Conservation (phyloP, 1,140 invertebrate genomes). For the Plutomurus gul region DNA sequence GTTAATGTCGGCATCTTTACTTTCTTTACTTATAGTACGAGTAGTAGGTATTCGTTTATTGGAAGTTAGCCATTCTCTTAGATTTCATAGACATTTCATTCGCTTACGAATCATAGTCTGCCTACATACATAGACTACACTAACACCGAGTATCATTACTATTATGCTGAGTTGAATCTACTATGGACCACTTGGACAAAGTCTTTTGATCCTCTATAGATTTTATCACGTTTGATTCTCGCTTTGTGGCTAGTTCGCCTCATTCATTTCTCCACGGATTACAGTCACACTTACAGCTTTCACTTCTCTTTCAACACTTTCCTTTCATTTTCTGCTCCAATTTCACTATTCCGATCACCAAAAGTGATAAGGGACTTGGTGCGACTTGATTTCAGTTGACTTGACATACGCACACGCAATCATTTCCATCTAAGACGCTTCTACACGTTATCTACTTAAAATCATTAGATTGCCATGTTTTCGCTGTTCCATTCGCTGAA, state of each 20-base stretch:
- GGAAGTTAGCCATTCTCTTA: neutral
- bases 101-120: no score
- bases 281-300: conserved; percentile 13
- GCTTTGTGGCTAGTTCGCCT: neutral
- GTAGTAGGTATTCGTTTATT: no score
- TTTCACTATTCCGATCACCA: neutral
- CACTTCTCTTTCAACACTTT: neutral
- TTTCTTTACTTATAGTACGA: no score
- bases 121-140: no score
- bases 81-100: conserved; percentile 19
- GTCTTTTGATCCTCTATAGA: conserved; percentile 19
- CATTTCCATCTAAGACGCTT: no score
- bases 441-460: no score
- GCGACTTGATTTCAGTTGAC: no score
- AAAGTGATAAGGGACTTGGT: neutral
- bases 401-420: no score
- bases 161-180: neutral
- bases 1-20: neutral
- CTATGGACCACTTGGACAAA: neutral
- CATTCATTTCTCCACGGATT: conserved; percentile 5
- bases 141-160: neutral
- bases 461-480: no score
- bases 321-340: conserved; percentile 28
- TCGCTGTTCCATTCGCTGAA: no score
- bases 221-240: conserved; percentile 10